A percentile compares a stretch with the other conserved stretches of the same genome.
phyloP scores from a whole-genome alignment of 2,888 invertebrate genomes.

The Agrypnus murinus region DNA sequence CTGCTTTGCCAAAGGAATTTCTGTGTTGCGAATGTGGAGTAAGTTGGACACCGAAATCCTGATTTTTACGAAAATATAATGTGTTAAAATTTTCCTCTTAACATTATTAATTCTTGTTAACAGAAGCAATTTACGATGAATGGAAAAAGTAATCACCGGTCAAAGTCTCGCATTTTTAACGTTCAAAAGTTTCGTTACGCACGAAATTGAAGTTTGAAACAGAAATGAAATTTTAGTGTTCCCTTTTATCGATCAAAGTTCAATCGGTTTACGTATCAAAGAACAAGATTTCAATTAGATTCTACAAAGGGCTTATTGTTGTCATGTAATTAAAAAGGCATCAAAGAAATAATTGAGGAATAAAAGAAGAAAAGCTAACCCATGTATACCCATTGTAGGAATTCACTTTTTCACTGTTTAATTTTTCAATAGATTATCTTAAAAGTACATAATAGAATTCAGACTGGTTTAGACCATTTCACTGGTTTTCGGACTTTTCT shows the following conservation, averaged over 20 bases:
- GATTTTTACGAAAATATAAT: constrained; percentile 9
- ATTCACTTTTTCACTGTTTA: constrained; percentile 16
- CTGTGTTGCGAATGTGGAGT: constrained; percentile 31
- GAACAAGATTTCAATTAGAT: constrained; percentile 55
- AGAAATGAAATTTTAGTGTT: constrained; percentile 22
- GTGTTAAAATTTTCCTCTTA: neutral
- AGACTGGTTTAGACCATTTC: neutral
- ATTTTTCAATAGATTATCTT: neutral
- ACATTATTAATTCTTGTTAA: neutral
- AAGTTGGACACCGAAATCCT: constrained; percentile 28
- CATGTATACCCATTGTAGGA: constrained; percentile 9
- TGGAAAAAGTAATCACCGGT: too few relatives aligned
- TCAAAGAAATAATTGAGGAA: constrained; percentile 41
- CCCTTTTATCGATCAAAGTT: constrained; percentile 45
- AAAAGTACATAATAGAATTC: too few relatives aligned
- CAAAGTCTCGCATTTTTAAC: too few relatives aligned
- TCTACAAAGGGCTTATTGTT: constrained; percentile 51
- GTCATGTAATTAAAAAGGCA: constrained; percentile 52
- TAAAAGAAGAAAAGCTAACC: constrained; percentile 27
- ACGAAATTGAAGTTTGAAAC: constrained; percentile 20
- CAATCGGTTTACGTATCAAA: constrained; percentile 55
- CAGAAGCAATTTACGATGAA: too few relatives aligned
- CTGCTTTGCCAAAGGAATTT: constrained; percentile 53
- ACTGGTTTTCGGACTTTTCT: neutral
- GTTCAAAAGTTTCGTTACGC: too few relatives aligned